Conservation (phyloP, 2,113 vertebrate genomes). For the Felis chaus region DNA sequence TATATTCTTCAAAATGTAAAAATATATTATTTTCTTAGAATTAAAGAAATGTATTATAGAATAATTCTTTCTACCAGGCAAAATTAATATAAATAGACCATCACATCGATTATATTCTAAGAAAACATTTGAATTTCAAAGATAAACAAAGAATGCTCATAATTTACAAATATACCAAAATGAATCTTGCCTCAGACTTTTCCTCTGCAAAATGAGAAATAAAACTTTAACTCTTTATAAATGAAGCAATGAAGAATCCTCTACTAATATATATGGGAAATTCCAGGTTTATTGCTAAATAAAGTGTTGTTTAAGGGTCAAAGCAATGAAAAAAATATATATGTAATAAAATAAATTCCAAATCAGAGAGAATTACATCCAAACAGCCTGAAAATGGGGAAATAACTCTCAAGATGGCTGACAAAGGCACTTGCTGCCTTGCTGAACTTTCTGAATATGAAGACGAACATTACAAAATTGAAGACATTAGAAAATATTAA, state of each 20-base stretch:
- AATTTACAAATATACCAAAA: neutral
- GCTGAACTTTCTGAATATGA: neutral
- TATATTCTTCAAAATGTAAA: neutral
- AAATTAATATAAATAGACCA: neutral
- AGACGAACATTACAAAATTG: neutral
- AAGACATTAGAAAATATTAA: neutral
- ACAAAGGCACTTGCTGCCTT: neutral
- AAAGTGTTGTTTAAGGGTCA: neutral
- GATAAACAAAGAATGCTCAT: neutral
- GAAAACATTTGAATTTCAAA: neutral
- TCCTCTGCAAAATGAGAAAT: neutral
- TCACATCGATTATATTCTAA: neutral
- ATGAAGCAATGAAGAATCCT: neutral
- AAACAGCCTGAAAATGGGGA: neutral
- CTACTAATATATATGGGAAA: neutral
- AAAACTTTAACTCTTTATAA: neutral
- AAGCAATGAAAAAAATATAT: too few relatives aligned
- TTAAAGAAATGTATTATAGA: neutral
- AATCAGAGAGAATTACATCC: neutral
- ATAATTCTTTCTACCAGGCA: neutral
- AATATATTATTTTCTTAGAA: neutral
- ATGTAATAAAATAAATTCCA: neutral
- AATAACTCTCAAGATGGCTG: neutral
- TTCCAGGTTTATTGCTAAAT: neutral
- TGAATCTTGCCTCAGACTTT: neutral